Evolutionary conservation across 2,888 invertebrate genomes (phyloP).

Genomic region (Microplitis manilae): DNA sequence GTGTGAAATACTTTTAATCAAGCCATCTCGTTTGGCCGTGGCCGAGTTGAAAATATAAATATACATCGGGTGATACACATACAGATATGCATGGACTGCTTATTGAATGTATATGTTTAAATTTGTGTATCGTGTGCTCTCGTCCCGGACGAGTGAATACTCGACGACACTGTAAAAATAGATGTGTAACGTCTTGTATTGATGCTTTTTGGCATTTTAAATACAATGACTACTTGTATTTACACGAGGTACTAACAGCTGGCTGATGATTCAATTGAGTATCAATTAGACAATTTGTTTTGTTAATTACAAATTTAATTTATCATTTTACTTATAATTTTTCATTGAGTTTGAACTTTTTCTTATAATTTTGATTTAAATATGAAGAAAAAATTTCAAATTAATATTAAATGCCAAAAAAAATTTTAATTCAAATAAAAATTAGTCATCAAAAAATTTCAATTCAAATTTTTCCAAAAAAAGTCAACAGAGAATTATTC

Average conservation of each 20-base stretch:
- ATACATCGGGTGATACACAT: slow-evolving; percentile 47
- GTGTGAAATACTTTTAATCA: background rate
- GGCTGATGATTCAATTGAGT: background rate
- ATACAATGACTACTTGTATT: slow-evolving; percentile 11
- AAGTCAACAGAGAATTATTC: too few relatives aligned
- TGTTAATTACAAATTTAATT: background rate
- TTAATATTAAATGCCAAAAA: too few relatives aligned
- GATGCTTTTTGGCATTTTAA: slow-evolving; percentile 46
- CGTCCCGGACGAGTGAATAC: slow-evolving; percentile 41
- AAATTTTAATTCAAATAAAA: too few relatives aligned
- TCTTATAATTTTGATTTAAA: background rate
- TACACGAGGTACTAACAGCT: slow-evolving; percentile 4
- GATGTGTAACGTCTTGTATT: slow-evolving; percentile 26
- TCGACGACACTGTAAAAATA: slow-evolving; percentile 47
- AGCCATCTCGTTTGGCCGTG: slow-evolving; percentile 63
- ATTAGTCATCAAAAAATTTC: too few relatives aligned
- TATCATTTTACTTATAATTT: background rate
- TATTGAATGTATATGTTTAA: background rate
- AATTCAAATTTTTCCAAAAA: too few relatives aligned
- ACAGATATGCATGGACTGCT: slow-evolving; percentile 1
- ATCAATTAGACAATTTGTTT: background rate
- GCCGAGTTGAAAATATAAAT: slow-evolving; percentile 69
- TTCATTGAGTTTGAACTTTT: background rate
- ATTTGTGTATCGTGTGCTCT: slow-evolving; percentile 23
- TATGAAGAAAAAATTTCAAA: too few relatives aligned